Evolutionary conservation across 2,888 invertebrate species (phyloP), one percentile per base, ranked within the genome.

Genomic region (Yponomeuta plumbellus): DNA sequence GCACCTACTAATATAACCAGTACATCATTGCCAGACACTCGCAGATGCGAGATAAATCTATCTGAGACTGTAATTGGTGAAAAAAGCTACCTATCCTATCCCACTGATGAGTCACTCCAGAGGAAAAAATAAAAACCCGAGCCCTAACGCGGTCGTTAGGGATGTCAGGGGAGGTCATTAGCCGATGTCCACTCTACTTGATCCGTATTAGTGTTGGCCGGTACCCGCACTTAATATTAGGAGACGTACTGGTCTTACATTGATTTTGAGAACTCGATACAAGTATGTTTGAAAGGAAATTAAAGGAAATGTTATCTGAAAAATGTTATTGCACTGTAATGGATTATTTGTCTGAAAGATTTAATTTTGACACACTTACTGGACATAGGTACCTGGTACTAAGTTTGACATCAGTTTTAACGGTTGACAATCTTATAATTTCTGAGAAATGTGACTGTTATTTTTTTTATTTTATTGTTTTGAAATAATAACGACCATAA

Each of bases 91-190:
- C 44, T 13, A 52, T 52, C 44, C 44, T 52, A 52, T 52, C 22
- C 58, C 21, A 20, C 58, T 58, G 58, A 58, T 58, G 58, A 84
- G 78, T 80, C 80, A 80, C 84, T 81, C 80, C 74, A 75, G 83
- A 20, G 84, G 82, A 84, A 84, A 83, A 85, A 85, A 84, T 82
- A 83, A 86, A 86, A 83, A 80, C 84, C 80, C 77, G 73, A 81
- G 73, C 74, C 21, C 22, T 20, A n/a, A 20, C 20, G 58, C 76
- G 71, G 72, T 76, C 80, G 74, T 86, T 85, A 86, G 84, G 86
- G 86, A 79, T 83, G 80, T 75, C 85, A 77, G 72, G 85, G 85
- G 86, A 85, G 78, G 80, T 82, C 86, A 83, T 86, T 87, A 86
- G 83, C 80, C 79, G 80, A 80, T 84, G 84, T 83, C 83, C 81